Conservation (phyloP, 2,113 vertebrate species). For the Glaucomys volans region DNA sequence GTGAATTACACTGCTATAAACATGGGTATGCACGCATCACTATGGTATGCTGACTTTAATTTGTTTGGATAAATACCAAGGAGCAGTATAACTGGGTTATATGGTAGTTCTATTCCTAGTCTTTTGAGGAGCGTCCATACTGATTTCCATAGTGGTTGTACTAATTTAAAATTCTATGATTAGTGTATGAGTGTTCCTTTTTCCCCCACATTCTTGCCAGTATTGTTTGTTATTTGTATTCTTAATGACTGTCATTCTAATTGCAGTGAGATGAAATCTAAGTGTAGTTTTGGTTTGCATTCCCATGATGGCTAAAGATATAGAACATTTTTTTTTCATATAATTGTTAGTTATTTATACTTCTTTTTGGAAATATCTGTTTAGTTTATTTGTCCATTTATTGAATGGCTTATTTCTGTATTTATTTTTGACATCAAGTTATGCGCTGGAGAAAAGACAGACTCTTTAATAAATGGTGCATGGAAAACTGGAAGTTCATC, state of each 20-base stretch:
- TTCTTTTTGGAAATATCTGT: not conserved
- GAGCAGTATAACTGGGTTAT: not conserved
- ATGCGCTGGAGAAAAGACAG: not conserved
- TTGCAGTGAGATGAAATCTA: not conserved
- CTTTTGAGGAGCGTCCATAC: not conserved
- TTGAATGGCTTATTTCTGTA: not conserved
- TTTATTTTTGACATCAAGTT: not conserved
- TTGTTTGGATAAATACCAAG: not conserved
- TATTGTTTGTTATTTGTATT: not conserved
- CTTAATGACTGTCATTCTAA: not conserved
- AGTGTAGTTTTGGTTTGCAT: not conserved
- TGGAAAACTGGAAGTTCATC: not conserved
- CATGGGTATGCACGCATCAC: not conserved
- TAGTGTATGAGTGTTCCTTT: not conserved
- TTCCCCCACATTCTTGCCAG: not conserved
- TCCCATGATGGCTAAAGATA: not conserved
- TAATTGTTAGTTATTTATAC: not conserved
- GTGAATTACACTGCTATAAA: not conserved
- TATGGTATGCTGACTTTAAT: not conserved
- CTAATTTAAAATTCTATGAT: not conserved
- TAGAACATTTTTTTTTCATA: not conserved
- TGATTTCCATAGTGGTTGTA: not conserved
- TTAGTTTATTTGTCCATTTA: not conserved
- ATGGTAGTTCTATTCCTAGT: not conserved
- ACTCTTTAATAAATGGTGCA: not conserved